Evolutionary conservation across 1,140 invertebrate genomes (phyloP).

Genomic region (Zaprionus ghesquierei): DNA sequence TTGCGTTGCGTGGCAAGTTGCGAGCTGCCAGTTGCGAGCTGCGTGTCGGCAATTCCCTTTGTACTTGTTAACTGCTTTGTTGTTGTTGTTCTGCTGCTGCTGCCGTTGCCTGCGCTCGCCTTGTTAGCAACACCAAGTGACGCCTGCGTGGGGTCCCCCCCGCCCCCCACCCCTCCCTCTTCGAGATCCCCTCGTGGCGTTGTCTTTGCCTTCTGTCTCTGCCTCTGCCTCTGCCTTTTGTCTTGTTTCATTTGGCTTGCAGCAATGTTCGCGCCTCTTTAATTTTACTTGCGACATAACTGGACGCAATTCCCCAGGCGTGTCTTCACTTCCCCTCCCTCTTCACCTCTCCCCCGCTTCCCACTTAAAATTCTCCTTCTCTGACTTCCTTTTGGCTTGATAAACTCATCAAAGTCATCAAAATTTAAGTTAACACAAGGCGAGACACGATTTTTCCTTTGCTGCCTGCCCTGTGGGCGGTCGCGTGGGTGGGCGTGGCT

Average conservation of each 20-base stretch:
- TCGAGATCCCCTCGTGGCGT: conserved; percentile 4
- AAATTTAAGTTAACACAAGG: conserved; percentile 63
- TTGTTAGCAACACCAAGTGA: conserved; percentile 66
- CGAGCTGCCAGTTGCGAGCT: conserved; percentile 15
- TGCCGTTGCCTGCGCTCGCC: conserved; percentile 67
- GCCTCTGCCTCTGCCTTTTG: conserved; percentile 21
- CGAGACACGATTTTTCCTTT: conserved; percentile 57
- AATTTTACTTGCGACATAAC: conserved; percentile 55
- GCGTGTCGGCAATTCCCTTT: conserved; percentile 67
- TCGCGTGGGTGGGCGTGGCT: conserved; percentile 43
- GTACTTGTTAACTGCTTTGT: conserved; percentile 54
- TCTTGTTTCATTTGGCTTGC: conserved; percentile 42
- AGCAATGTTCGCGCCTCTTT: conserved; percentile 75
- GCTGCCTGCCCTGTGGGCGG: conserved; percentile 15
- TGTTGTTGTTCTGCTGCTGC: conserved; percentile 22
- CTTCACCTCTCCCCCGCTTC: neutral
- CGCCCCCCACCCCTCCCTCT: too few relatives aligned
- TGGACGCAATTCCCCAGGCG: neutral
- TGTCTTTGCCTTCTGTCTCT: conserved; percentile 10
- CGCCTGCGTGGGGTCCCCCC: conserved; percentile 19
- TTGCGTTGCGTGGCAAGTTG: conserved; percentile 18
- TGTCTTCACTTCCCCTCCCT: neutral
- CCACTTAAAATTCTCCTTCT: neutral
- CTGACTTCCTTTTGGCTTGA: conserved; percentile 54
- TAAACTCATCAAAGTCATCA: conserved; percentile 79